These are phyloP conservation scores for Esox niger DNA, from an alignment of 2,113 vertebrate genomes.

Conservation along the genomic window DNA sequence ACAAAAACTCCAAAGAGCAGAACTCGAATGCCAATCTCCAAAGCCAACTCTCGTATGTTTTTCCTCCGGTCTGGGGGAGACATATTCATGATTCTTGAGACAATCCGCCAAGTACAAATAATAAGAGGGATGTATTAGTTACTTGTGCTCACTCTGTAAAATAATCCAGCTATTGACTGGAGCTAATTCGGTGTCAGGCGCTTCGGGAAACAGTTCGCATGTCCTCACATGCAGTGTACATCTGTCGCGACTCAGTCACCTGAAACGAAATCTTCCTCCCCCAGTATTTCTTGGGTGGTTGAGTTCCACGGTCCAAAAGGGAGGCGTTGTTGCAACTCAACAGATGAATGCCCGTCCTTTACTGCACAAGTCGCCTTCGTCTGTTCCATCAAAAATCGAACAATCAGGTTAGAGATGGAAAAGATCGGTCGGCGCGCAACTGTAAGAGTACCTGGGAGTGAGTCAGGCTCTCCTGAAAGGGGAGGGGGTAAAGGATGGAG, in stretches of 20 bases:
- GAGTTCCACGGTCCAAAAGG: slow-evolving; percentile 8
- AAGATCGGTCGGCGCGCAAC: neutral
- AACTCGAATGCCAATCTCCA: slow-evolving; percentile 75
- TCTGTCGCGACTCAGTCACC: slow-evolving; percentile 48
- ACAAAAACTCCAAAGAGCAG: slow-evolving; percentile 80
- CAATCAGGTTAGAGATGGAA: slow-evolving; percentile 4
- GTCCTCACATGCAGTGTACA: slow-evolving; percentile 39
- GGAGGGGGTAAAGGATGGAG: slow-evolving; percentile 24
- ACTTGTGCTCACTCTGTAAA: slow-evolving; percentile 34
- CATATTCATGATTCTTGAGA: slow-evolving; percentile 67
- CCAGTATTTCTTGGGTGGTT: too few species aligned
- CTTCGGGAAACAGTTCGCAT: neutral
- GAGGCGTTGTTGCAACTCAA: slow-evolving; percentile 30
- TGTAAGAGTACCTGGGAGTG: neutral
- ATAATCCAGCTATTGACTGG: slow-evolving; percentile 43
- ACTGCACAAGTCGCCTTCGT: slow-evolving; percentile 17
- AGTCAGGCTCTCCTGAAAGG: neutral
- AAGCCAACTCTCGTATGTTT: slow-evolving; percentile 66
- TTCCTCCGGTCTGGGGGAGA: slow-evolving; percentile 73
- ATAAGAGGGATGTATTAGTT: slow-evolving; percentile 22
- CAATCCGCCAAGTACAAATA: slow-evolving; percentile 38
- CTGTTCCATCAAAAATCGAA: slow-evolving; percentile 33
- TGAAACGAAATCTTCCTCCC: slow-evolving; percentile 27
- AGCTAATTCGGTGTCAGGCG: slow-evolving; percentile 1
- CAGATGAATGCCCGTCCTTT: slow-evolving; percentile 32